These are phyloP conservation scores for Zaprionus camerounensis DNA, from an alignment of 1,140 invertebrate genomes.

Conservation along the genomic window DNA sequence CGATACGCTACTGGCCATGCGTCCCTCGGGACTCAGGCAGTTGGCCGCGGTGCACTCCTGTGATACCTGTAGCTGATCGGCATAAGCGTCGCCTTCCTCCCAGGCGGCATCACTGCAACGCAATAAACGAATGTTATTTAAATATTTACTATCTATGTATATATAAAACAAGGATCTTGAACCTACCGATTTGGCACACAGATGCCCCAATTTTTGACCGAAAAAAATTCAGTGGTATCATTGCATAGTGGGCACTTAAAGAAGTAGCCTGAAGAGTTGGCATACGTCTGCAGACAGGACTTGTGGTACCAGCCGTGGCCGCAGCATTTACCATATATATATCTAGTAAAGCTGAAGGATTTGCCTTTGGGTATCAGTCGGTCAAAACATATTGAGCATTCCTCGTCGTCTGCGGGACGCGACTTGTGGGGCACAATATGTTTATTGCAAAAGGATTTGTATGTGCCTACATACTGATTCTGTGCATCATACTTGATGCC, in stretches of 20 bases:
- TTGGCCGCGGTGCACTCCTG: slow-evolving; percentile 1
- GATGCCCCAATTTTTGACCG: slow-evolving; percentile 43
- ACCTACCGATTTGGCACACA: slow-evolving; percentile 50
- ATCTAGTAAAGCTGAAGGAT: slow-evolving; percentile 21
- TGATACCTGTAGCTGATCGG: slow-evolving; percentile 17
- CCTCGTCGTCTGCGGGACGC: not conserved
- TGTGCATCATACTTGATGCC: slow-evolving; percentile 24
- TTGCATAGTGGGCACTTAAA: slow-evolving; percentile 71
- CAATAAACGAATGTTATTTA: not conserved
- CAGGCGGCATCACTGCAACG: slow-evolving; percentile 55
- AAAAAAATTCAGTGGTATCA: slow-evolving; percentile 17
- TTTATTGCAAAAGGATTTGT: slow-evolving; percentile 47
- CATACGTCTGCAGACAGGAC: slow-evolving; percentile 52
- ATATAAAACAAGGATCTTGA: not conserved
- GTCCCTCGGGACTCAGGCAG: slow-evolving; percentile 12
- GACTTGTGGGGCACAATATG: slow-evolving; percentile 7
- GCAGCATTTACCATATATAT: slow-evolving; percentile 49
- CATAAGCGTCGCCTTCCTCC: slow-evolving; percentile 45
- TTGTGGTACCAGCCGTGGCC: slow-evolving; percentile 61
- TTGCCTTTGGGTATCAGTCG: not conserved
- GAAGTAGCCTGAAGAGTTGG: slow-evolving; percentile 60
- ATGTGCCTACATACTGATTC: slow-evolving; percentile 41
- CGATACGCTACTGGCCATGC: not conserved
- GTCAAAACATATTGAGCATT: slow-evolving; percentile 54
- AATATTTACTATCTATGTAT: not conserved